Evolutionary conservation across 2,113 vertebrate genomes (phyloP), one percentile per base, ranked within the genome.

Genomic region (Anthoscopus minutus): DNA sequence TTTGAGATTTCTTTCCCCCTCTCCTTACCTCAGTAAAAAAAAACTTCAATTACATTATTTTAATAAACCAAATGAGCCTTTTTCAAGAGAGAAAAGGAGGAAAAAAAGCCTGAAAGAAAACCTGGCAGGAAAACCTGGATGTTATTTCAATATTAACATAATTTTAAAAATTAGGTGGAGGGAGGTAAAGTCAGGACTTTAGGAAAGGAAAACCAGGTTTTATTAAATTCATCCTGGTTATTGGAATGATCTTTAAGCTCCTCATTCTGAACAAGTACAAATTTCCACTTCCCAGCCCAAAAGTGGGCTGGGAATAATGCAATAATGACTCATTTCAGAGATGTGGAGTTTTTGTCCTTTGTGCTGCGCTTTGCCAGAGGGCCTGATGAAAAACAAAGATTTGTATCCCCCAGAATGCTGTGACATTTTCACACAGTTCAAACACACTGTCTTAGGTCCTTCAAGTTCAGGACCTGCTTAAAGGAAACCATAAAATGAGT

Each of bases 141-240:
- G 4, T 7, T 19, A 33, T 20, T 64, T 81, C 37, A 51, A 23
- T 84, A 81, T 35, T 73, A 51, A 73, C 40, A 22, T 83, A 38
- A 27, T 60, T 62, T 51, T 12, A 57, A 72, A 73, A 28, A 45
- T 38, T 21, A 9, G 0, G 0, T 56, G 8, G 18, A 48, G 44
- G 24, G 20, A 67, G 8, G 14, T 8, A 38, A 54, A 94, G 13
- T 81, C 30, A 50, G 38, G 45, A 81, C 4, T 20, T 40, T 31
- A 38, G 16, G 42, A 81, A 74, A 6, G 35, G 5, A 35, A 4
- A 84, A 62, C 37, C 13, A 33, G 27, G n/a, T 62, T 81, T 82
- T 25, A 31, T 9, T 47, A 25, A 77, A 81, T 18, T 62, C 50
- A 30, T 50, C 17, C 9, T 11, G 22, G 48, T 66, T 74, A n/a